Conservation (phyloP, 2,113 vertebrate genomes). For the Mustela nigripes region DNA sequence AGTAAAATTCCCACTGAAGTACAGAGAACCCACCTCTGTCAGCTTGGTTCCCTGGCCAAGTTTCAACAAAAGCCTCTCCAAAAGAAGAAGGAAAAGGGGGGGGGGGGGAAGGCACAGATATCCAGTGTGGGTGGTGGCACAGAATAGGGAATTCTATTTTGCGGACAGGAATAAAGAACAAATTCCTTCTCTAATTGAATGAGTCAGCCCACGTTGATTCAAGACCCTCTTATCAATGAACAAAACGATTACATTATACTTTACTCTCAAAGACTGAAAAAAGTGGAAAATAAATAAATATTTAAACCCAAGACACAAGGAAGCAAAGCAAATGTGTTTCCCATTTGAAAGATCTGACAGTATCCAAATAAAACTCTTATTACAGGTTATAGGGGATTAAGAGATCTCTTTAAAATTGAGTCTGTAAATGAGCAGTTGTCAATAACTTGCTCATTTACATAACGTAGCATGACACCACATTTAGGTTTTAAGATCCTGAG, state of each 20-base stretch:
- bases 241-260: neutral
- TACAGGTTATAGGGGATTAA: neutral
- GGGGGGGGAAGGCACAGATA: neutral
- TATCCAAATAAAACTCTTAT: neutral
- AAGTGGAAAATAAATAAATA: neutral
- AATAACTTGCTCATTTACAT: neutral
- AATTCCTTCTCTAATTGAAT: slow-evolving; percentile 41
- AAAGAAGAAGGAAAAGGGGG: slow-evolving; percentile 7
- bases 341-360: neutral
- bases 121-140: slow-evolving; percentile 3
- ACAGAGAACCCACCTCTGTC: slow-evolving; percentile 61
- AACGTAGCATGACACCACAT: neutral
- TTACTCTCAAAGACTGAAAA: neutral
- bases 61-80: slow-evolving; percentile 66
- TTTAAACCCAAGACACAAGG: neutral
- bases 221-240: slow-evolving; percentile 10
- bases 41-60: slow-evolving; percentile 59
- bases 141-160: slow-evolving; percentile 62
- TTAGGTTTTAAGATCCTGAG: neutral
- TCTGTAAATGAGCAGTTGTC: neutral
- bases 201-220: slow-evolving; percentile 16
- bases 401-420: neutral
- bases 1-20: slow-evolving; percentile 58
- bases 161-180: slow-evolving; percentile 66
- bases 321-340: neutral